These are phyloP conservation scores for Orycteropus afer DNA, from an alignment of 2,113 vertebrate genomes.

Conservation along the genomic window DNA sequence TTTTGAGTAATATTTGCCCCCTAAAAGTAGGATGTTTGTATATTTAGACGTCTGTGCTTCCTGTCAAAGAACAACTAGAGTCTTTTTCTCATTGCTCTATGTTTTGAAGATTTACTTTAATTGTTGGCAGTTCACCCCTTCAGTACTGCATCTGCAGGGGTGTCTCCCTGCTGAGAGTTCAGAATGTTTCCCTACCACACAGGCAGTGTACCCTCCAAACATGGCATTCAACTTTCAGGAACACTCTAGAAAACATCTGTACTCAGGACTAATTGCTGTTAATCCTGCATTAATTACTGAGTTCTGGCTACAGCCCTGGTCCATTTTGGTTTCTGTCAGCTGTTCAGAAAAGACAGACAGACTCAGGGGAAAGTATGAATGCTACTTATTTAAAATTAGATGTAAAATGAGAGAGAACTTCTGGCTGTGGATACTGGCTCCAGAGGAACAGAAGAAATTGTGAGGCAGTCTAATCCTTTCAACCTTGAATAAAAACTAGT, in stretches of 20 bases:
- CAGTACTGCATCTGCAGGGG: neutral
- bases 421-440: neutral
- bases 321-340: neutral
- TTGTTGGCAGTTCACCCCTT: neutral
- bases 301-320: neutral
- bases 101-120: constrained; percentile 50
- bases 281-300: neutral
- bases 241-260: neutral
- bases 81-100: neutral
- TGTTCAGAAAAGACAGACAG: constrained; percentile 30
- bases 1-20: constrained; percentile 1
- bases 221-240: neutral
- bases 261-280: neutral
- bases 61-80: neutral
- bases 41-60: constrained; percentile 65
- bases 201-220: neutral
- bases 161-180: neutral
- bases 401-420: neutral
- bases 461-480: neutral
- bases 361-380: neutral
- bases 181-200: constrained; percentile 3
- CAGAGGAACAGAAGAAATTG: neutral
- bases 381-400: neutral
- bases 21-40: constrained; percentile 39
- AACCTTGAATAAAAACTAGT: neutral